These are phyloP conservation scores for Platycheirus albimanus DNA, from an alignment of 2,888 invertebrate genomes.

Conservation along the genomic window DNA sequence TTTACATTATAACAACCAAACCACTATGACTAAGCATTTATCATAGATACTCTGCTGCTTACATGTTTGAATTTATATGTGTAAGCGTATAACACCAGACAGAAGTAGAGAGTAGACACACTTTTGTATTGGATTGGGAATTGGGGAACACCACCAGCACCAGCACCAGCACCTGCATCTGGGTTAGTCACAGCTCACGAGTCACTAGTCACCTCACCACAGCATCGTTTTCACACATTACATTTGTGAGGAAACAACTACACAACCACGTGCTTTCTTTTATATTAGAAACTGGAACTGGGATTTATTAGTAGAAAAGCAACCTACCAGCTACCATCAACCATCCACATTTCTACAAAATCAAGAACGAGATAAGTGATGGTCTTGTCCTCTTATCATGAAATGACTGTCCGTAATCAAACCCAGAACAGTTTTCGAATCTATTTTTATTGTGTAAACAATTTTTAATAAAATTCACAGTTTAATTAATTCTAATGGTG, in stretches of 20 bases:
- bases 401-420: no score
- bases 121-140: slow-evolving; percentile 19
- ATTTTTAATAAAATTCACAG: no score
- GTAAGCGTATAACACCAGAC: not conserved
- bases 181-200: slow-evolving; percentile 27
- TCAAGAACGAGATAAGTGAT: no score
- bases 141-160: slow-evolving; percentile 32
- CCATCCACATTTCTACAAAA: no score
- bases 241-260: slow-evolving; percentile 20
- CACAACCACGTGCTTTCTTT: not conserved
- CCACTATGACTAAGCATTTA: not conserved
- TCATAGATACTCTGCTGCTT: not conserved
- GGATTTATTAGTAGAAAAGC: no score
- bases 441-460: no score
- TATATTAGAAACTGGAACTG: no score
- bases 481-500: no score
- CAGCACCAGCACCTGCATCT: slow-evolving; percentile 18
- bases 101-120: no score
- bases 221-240: slow-evolving; percentile 9
- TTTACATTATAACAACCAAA: not conserved
- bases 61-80: slow-evolving; percentile 9
- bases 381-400: no score
- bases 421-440: no score
- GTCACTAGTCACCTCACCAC: slow-evolving; percentile 14
- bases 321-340: no score